A percentile compares a stretch with the other conserved stretches of the same genome.
Conservation (phyloP, 1,140 invertebrate genomes). For the Lasioglossum baleicum region DNA sequence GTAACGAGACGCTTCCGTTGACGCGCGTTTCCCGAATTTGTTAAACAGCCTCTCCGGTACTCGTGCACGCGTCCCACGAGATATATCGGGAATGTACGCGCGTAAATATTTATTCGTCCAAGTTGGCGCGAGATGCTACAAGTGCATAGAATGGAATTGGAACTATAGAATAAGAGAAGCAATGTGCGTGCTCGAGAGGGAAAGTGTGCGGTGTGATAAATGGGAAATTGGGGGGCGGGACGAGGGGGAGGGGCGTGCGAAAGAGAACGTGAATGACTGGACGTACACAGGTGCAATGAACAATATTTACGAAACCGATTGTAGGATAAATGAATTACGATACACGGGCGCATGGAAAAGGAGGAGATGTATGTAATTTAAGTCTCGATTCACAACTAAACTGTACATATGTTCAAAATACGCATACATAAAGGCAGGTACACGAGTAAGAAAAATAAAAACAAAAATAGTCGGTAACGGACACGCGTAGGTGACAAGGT, state of each 20-base stretch:
- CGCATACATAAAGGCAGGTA: constrained; percentile 36
- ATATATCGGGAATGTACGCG: not conserved
- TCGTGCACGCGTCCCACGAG: not conserved
- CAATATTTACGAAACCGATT: not conserved
- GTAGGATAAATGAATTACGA: not conserved
- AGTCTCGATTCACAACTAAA: not conserved
- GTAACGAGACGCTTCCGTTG: not conserved
- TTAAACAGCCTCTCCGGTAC: not conserved
- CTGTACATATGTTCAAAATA: constrained; percentile 5
- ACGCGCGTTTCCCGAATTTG: not conserved
- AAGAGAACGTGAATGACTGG: not conserved
- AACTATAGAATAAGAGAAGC: not conserved
- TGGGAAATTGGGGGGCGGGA: not conserved
- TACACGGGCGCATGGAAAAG: not conserved
- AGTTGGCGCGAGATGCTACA: not conserved
- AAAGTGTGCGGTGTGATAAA: no score
- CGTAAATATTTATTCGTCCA: constrained; percentile 1
- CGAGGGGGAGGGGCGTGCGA: not conserved
- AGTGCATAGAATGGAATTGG: not conserved
- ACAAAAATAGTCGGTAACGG: constrained; percentile 40
- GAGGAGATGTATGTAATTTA: constrained; percentile 15
- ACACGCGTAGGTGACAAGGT: constrained; percentile 46
- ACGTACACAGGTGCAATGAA: constrained; percentile 1
- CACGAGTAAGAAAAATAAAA: constrained; percentile 22
- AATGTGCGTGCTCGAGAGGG: no score